phyloP scores from a whole-genome alignment of 2,113 vertebrate species.

The Polyodon spathula region DNA sequence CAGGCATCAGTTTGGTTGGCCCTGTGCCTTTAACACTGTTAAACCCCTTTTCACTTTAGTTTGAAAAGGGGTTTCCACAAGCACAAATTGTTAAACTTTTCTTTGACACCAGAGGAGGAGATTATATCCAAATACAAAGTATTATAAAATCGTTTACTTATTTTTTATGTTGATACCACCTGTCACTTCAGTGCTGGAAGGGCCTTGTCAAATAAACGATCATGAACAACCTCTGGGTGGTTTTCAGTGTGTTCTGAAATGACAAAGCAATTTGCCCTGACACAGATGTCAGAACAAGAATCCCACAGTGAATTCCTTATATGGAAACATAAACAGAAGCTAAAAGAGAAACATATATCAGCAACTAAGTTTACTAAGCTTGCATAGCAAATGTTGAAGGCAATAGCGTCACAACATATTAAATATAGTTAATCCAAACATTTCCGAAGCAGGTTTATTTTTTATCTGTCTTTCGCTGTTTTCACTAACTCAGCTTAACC shows the following conservation, averaged over 20 bases:
- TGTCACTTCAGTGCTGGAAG: slow-evolving; percentile 3
- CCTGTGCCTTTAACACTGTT: background rate
- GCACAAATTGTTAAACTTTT: background rate
- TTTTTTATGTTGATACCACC: background rate
- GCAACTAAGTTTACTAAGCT: no score
- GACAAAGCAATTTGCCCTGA: background rate
- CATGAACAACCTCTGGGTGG: background rate
- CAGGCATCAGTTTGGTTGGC: background rate
- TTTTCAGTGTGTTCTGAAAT: background rate
- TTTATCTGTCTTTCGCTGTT: no score
- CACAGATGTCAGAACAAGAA: background rate
- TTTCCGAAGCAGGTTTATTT: no score
- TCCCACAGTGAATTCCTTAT: no score
- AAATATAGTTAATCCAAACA: no score
- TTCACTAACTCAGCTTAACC: no score
- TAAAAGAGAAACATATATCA: no score
- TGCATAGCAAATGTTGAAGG: no score
- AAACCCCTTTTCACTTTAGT: background rate
- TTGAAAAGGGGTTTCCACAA: background rate
- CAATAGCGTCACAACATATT: no score
- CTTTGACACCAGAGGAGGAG: background rate
- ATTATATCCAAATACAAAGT: background rate
- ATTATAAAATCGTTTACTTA: background rate
- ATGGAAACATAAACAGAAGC: no score
- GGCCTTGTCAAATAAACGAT: background rate